Evolutionary conservation across 2,113 vertebrate species (phyloP), one percentile per base, ranked within the genome.

Genomic region (Limnothrissa miodon): DNA sequence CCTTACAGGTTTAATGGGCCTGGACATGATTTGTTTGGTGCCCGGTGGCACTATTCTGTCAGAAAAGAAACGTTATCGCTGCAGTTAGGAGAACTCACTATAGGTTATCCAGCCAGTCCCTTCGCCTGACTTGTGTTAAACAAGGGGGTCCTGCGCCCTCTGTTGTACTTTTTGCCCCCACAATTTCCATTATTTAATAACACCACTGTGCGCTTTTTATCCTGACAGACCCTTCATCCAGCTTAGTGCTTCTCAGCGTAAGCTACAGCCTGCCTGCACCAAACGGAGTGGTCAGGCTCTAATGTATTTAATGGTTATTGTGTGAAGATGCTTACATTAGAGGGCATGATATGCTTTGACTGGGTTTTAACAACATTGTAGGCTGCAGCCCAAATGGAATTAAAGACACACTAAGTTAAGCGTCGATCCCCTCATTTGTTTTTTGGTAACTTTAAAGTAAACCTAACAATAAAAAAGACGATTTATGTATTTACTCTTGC

Each of bases 81-180:
- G 9, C 29, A 33, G 66, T 33, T 74, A 33, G 66, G 59, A 33
- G 66, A 74, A 39, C 25, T 74, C 66, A 74, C 66, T 74, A 23
- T 42, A 42, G n/a, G n/a, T n/a, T 59, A 59, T 59, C 62, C 36
- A 29, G 33, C 66, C 29, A 74, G 29, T 15, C 66, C 33, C 62
- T 70, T 36, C 25, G 11, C 10, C 66, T 29, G 33, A 39, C 39
- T 36, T 39, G 29, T 78, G 46, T 51, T 74, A 13, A 79, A 80
- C 81, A 29, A 78, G 79, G 46, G 45, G 44, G 59, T 79, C 84
- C 86, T 85, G 84, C 84, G 80, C 84, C 84, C 83, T 83, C 84
- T 83, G 83, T 87, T 82, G 84, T 85, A 53, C 56, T 56, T 21
- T 44, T 83, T 79, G 66, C 33, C 66, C 66, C 66, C 66, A 15